These are phyloP conservation scores for Clitarchus hookeri DNA, from an alignment of 2,888 invertebrate genomes.

Conservation along the genomic window DNA sequence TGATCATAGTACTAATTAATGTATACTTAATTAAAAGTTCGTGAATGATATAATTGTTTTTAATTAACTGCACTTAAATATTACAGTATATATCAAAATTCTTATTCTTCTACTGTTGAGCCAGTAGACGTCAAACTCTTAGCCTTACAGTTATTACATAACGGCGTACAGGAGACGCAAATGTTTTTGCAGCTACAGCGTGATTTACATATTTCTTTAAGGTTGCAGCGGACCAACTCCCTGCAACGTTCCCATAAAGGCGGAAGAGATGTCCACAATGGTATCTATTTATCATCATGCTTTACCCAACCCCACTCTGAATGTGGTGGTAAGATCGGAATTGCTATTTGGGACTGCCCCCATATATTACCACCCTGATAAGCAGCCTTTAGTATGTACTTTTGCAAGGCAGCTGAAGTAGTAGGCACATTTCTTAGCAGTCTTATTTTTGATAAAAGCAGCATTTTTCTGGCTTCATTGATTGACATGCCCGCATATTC, in stretches of 20 bases:
- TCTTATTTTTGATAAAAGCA: no score
- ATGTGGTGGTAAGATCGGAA: no score
- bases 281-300: not conserved
- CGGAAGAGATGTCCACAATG: not conserved
- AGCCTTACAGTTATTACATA: not conserved
- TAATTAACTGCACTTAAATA: not conserved
- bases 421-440: no score
- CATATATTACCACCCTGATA: no score
- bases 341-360: no score
- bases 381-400: no score
- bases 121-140: not conserved
- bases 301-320: no score
- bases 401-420: no score
- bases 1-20: not conserved
- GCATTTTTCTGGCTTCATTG: no score
- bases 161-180: not conserved
- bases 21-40: not conserved
- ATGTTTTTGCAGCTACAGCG: not conserved
- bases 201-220: not conserved
- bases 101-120: not conserved
- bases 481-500: no score
- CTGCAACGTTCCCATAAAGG: conserved; percentile 7
- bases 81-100: not conserved
- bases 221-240: conserved; percentile 11
- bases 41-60: not conserved